Base-by-base conservation (phyloP, 2,113 vertebrate species). In the Arvicanthis niloticus region DNA sequence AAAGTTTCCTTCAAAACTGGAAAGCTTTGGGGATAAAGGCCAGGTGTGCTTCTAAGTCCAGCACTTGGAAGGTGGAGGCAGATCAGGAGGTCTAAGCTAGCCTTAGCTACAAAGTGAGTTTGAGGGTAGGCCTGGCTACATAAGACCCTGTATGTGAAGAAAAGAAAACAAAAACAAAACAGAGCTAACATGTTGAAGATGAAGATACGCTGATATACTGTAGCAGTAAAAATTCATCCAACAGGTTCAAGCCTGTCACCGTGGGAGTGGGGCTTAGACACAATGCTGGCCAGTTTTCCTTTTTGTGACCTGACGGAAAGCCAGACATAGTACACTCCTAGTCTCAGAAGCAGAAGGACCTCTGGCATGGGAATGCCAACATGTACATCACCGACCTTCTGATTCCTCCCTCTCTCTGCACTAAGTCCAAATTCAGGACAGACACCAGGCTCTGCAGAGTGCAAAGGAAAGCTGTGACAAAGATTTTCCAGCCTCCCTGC, bases 401-500 rank as follows among this genome's bases (percentile, higher is more conserved):
- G 80, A 72, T 29, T 88, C 90, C 94, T 97, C 95, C 94, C 91
- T 96, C 96, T 97, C 51, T 84, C 93, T 95, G 86, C 80, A 95
- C 82, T 58, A 51, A 78, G 67, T 94, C 96, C 96, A 97, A 95
- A 88, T 88, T 94, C 94, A 93, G 72, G 95, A 91, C 89, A 78
- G 94, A 96, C 96, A 93, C 68, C 72, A 51, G 67, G 94, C 96
- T 98, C 89, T 80, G 58, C 84, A 96, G 91, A 97, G 88, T 84
- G 72, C 24, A 58, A 91, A 95, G 96, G 94, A 95, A 93, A 97
- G 97, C 86, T 89, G 77, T 98, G 98, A 98, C 93, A 65, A 94
- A 89, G 70, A 96, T 98, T 97, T 98, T 98, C 98, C 98, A 98
- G 94, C 72, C 95, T 90, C 53, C 45, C 76, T 72, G 45, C 77